Evolutionary conservation across 30 jellyfish, hydroid and myxozoan species (phyloP).

Genomic region (Hydractinia echinata): DNA sequence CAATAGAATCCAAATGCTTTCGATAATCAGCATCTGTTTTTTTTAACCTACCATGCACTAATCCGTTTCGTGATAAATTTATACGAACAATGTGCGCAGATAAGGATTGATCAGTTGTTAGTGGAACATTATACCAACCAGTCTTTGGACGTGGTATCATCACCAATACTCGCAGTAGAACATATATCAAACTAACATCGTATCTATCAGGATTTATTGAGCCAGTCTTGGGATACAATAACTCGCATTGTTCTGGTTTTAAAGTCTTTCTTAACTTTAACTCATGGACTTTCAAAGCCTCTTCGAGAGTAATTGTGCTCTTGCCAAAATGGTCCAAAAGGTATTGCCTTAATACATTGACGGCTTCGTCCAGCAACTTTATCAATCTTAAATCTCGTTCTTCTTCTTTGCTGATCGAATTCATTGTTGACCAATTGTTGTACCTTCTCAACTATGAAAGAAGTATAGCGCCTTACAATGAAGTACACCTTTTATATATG

Average conservation of each 20-base stretch:
- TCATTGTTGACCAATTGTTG: too few species aligned
- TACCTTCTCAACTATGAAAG: too few species aligned
- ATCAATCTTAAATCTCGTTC: neutral
- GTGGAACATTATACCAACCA: neutral
- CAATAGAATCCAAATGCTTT: too few species aligned
- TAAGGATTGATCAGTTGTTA: neutral
- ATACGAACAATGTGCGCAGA: constrained; percentile 12
- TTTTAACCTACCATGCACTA: neutral
- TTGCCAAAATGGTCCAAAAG: neutral
- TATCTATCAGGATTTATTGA: neutral
- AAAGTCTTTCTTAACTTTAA: neutral
- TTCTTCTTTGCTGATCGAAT: neutral
- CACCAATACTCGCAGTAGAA: neutral
- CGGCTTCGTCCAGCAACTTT: neutral
- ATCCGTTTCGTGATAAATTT: neutral
- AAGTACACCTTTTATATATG: too few species aligned
- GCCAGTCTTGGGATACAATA: neutral
- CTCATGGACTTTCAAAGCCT: neutral
- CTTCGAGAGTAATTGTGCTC: neutral
- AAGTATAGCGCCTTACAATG: too few species aligned
- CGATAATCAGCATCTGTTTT: neutral
- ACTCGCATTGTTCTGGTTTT: neutral
- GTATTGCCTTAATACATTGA: neutral
- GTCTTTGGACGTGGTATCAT: constrained; percentile 2
- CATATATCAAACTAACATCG: constrained; percentile 6